phyloP scores from a whole-genome alignment of 1,140 invertebrate genomes.

The Sycophila sp. region DNA sequence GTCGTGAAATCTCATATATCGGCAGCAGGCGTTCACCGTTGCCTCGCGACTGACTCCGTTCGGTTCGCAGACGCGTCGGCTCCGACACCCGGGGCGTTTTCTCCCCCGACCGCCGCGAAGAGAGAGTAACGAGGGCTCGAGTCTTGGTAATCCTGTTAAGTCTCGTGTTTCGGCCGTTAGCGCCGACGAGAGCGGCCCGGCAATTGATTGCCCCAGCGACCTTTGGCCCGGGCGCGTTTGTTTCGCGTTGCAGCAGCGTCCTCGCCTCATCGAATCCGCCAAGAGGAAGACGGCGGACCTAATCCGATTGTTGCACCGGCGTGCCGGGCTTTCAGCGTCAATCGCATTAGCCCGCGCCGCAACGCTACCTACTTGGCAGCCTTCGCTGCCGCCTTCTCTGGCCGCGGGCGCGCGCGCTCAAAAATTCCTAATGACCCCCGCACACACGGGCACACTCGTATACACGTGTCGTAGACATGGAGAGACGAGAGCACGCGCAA shows the following conservation, averaged over 20 bases:
- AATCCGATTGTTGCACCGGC: slow-evolving; percentile 29
- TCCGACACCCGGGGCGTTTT: not conserved
- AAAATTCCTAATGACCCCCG: not conserved
- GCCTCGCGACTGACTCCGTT: too few species aligned
- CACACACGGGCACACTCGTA: too few species aligned
- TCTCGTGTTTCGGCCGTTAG: not conserved
- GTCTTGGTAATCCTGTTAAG: not conserved
- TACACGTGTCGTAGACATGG: too few species aligned
- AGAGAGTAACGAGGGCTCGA: not conserved
- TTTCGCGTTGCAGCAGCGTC: too few species aligned
- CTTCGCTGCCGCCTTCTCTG: not conserved
- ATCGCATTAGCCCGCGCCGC: slow-evolving; percentile 12
- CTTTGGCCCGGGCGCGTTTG: too few species aligned
- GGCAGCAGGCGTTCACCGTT: too few species aligned
- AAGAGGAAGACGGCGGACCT: not conserved
- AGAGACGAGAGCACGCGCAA: too few species aligned
- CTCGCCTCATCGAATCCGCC: not conserved
- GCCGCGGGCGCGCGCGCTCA: not conserved
- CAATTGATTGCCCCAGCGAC: not conserved
- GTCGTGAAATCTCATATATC: too few species aligned
- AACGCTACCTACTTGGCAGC: not conserved
- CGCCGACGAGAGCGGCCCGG: not conserved
- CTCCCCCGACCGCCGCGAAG: not conserved
- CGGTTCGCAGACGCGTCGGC: not conserved
- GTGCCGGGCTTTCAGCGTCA: slow-evolving; percentile 28